phyloP scores from a whole-genome alignment of 2,888 invertebrate species.

The Pyrrhia umbra region DNA sequence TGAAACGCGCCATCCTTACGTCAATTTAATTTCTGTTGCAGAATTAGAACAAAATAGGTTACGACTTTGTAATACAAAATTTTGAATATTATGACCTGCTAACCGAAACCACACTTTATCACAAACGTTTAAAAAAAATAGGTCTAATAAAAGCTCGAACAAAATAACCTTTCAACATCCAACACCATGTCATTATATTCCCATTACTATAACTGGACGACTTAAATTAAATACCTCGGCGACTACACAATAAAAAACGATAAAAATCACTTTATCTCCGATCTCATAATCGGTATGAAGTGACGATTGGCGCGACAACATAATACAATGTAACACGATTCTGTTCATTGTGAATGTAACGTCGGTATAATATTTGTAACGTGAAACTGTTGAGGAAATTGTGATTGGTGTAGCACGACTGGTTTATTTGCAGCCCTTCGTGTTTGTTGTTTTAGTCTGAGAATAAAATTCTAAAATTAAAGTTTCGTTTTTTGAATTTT shows the following conservation, averaged over 20 bases:
- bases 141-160: not conserved
- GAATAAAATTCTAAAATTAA: not conserved
- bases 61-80: too few relatives aligned
- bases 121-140: conserved; percentile 23
- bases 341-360: conserved; percentile 52
- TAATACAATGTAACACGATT: conserved; percentile 50
- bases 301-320: conserved; percentile 55
- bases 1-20: too few relatives aligned
- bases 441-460: not conserved
- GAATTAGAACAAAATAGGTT: too few relatives aligned
- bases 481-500: too few relatives aligned
- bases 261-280: conserved; percentile 57
- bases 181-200: conserved; percentile 40
- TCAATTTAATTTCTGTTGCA: too few relatives aligned
- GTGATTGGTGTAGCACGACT: conserved; percentile 34
- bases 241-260: conserved; percentile 45
- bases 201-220: conserved; percentile 51
- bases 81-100: too few relatives aligned
- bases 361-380: conserved; percentile 71
- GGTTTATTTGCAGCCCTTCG: conserved; percentile 14
- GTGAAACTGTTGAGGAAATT: conserved; percentile 55
- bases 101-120: too few relatives aligned
- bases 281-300: conserved; percentile 56
- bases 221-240: conserved; percentile 40
- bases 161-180: conserved; percentile 23